Conservation (phyloP, 2,888 invertebrate species). For the Macrophya alboannulata region DNA sequence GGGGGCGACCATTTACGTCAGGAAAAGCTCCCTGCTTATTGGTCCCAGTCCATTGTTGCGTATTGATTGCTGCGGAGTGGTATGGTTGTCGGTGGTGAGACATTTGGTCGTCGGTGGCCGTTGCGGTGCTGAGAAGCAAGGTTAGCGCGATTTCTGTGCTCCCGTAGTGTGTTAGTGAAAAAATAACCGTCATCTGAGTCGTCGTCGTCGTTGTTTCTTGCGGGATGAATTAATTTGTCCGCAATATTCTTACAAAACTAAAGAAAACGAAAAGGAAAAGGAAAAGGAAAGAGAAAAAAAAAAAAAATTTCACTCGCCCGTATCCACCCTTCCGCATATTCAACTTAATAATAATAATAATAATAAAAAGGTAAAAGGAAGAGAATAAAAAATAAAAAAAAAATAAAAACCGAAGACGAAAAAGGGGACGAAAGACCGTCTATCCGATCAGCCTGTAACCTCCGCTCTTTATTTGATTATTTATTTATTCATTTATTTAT, state of each 20-base stretch:
- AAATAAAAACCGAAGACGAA: not conserved
- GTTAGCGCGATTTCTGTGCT: constrained; percentile 61
- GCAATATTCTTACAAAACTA: constrained; percentile 35
- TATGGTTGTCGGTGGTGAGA: constrained; percentile 73
- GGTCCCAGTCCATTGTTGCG: constrained; percentile 79
- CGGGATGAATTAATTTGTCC: not conserved
- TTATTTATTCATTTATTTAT: not conserved
- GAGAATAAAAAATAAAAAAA: constrained; percentile 35
- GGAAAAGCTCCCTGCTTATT: constrained; percentile 79
- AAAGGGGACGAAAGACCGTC: not conserved
- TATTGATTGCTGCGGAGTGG: constrained; percentile 78
- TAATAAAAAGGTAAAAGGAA: constrained; percentile 61
- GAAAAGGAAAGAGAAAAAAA: not conserved
- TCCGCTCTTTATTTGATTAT: not conserved
- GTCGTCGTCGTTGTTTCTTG: not conserved
- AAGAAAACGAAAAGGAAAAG: not conserved
- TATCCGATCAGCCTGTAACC: too few relatives aligned
- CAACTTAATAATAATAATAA: constrained; percentile 49
- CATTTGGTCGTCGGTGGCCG: constrained; percentile 75
- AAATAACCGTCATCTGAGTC: constrained; percentile 44
- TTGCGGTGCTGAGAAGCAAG: constrained; percentile 67
- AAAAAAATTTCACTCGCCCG: constrained; percentile 11
- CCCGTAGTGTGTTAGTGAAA: constrained; percentile 60
- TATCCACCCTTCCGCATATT: constrained; percentile 6
- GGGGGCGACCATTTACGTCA: constrained; percentile 76